These are phyloP conservation scores for Saccopteryx leptura DNA, from an alignment of 2,113 vertebrate species.

Conservation along the genomic window DNA sequence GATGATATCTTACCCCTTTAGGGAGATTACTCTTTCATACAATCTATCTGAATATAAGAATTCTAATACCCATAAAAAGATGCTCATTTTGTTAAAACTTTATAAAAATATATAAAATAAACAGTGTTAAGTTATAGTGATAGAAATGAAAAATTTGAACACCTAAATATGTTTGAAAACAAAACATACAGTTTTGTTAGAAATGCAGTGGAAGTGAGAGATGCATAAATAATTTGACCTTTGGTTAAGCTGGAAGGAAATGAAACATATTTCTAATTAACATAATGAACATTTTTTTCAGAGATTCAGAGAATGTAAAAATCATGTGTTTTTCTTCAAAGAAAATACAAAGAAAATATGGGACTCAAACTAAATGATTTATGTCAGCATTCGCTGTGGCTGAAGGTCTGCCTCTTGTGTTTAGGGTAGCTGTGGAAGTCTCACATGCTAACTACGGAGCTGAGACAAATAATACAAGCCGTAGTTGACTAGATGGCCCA, in stretches of 20 bases:
- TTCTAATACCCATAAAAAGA: not conserved
- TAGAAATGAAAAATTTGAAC: conserved; percentile 3
- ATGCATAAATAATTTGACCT: not conserved
- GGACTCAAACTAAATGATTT: not conserved
- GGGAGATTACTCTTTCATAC: not conserved
- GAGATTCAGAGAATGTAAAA: conserved; percentile 20
- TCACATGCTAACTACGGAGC: not conserved
- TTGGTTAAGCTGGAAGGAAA: conserved; percentile 62
- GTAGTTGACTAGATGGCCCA: not conserved
- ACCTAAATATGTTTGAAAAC: conserved; percentile 5
- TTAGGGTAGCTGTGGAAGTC: not conserved
- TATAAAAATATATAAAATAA: not conserved
- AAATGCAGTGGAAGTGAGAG: conserved; percentile 35
- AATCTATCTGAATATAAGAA: conserved; percentile 3
- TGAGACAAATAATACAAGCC: not conserved
- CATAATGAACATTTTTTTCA: not conserved
- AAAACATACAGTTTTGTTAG: not conserved
- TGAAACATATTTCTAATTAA: conserved; percentile 67
- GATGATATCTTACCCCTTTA: conserved; percentile 24
- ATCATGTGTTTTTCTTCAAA: not conserved
- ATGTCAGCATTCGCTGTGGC: not conserved
- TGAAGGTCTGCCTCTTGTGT: not conserved
- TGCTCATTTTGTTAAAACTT: conserved; percentile 32
- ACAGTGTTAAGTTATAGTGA: not conserved
- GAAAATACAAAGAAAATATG: not conserved